Evolutionary conservation across 2,797 vertebrate genomes (phyloP), one percentile per base, ranked within the genome.

Genomic region (Phrynocephalus vlangalii): DNA sequence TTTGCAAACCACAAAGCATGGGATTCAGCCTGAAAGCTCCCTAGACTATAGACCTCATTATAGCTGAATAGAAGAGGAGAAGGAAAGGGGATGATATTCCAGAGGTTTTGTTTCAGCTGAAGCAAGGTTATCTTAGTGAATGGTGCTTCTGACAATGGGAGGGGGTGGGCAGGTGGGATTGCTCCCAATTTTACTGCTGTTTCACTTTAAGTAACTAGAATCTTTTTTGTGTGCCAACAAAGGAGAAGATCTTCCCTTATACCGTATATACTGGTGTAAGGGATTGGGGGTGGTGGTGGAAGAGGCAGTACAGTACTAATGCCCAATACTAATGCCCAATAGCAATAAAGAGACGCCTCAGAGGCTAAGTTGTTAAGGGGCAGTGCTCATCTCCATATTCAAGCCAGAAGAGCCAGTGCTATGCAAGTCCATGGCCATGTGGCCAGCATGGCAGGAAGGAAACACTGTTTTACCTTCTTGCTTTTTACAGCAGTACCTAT

Each of bases 1-100:
- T 96, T 91, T 84, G 90, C 94, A 93, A 96, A 90, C 95, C 94
- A 93, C 92, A 92, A 92, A 93, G 96, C 93, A 76, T 90, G 89
- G 95, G 91, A 94, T 94, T 93, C 92, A 94, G 91, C 91, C 92
- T 2, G 8, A 94, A 91, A 93, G 78, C 92, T 95, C 94, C 91
- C 89, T 79, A 93, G 92, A 92, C 91, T 75, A 82, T 38, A 66
- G 90, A 78, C 88, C 83, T 91, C 92, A 92, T 94, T 95, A 90
- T 70, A 90, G 84, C 87, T 90, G 89, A 93, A 95, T 92, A 90
- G 90, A 92, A 91, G 80, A 50, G 18, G 79, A 83, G 88, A n/a
- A 3, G 4, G 0, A 67, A 48, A 10, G 81, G 67, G 85, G 83
- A 87, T 90, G 87, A 86, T 90, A 78, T 93, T 91, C 93, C 0